Evolutionary conservation across 2,113 vertebrate genomes (phyloP).

Genomic region (Solea senegalensis): DNA sequence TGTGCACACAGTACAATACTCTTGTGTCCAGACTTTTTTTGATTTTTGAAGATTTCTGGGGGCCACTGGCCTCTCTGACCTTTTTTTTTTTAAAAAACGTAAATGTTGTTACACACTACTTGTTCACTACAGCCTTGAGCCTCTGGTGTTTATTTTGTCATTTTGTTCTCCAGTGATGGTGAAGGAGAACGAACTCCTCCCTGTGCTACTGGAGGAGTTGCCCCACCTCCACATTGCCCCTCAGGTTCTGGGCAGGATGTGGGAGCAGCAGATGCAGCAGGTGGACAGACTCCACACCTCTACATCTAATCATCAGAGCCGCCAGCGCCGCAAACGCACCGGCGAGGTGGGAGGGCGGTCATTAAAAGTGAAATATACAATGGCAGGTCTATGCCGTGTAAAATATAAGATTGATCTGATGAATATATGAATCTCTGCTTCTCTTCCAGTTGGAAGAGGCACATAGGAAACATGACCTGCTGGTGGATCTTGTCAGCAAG

Average conservation of each 20-base stretch:
- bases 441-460: slow-evolving; percentile 86
- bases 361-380: no score
- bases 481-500: slow-evolving; percentile 86
- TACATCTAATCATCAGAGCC: slow-evolving; percentile 48
- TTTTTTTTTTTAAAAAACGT: no score
- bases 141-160: not conserved
- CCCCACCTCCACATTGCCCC: slow-evolving; percentile 88
- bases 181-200: slow-evolving; percentile 86
- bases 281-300: slow-evolving; percentile 80
- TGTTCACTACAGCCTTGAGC: no score
- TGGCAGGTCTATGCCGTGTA: not conserved
- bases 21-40: no score
- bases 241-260: slow-evolving; percentile 86
- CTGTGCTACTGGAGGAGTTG: slow-evolving; percentile 87
- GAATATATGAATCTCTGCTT: not conserved
- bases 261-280: slow-evolving; percentile 89
- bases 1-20: no score
- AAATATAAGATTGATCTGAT: not conserved
- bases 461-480: slow-evolving; percentile 87
- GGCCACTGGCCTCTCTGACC: no score
- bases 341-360: slow-evolving; percentile 79
- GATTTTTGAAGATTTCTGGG: no score
- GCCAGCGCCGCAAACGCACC: slow-evolving; percentile 76
- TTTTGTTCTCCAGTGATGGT: slow-evolving; percentile 82
- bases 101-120: no score